phyloP scores from a whole-genome alignment of 2,797 vertebrate species.

The Microctenopoma lineatum region DNA sequence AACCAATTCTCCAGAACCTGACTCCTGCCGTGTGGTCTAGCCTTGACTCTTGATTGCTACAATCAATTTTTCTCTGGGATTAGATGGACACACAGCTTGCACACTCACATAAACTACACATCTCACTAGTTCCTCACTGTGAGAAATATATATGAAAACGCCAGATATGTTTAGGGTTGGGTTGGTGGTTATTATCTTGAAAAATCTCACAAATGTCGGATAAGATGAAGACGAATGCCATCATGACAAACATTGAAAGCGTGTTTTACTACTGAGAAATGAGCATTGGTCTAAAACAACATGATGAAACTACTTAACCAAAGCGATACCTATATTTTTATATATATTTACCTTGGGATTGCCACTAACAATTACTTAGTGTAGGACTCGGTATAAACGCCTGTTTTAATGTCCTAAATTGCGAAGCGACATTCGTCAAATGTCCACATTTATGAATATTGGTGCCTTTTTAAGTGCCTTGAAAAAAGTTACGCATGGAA shows the following conservation, averaged over 20 bases:
- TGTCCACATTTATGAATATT: neutral
- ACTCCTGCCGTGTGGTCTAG: slow-evolving; percentile 49
- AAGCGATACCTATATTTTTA: neutral
- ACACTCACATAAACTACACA: slow-evolving; percentile 35
- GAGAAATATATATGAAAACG: slow-evolving; percentile 5
- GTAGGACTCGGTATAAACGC: neutral
- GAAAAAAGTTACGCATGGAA: no score
- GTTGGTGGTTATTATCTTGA: slow-evolving; percentile 23
- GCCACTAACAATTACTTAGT: neutral
- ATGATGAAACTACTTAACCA: neutral
- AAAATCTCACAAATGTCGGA: neutral
- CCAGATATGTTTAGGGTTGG: neutral
- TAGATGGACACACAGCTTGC: slow-evolving; percentile 50
- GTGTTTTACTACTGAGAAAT: neutral
- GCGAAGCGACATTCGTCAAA: neutral
- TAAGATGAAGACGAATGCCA: slow-evolving; percentile 1
- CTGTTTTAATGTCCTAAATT: neutral
- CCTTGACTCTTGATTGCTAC: slow-evolving; percentile 65
- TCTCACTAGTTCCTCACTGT: slow-evolving; percentile 1
- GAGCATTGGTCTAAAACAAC: neutral
- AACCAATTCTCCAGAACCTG: slow-evolving; percentile 53
- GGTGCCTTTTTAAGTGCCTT: no score
- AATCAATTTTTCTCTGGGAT: slow-evolving; percentile 52
- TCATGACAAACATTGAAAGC: neutral
- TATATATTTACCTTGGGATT: no score